phyloP scores from a whole-genome alignment of 2,797 vertebrate genomes.

The Knipowitschia caucasica region DNA sequence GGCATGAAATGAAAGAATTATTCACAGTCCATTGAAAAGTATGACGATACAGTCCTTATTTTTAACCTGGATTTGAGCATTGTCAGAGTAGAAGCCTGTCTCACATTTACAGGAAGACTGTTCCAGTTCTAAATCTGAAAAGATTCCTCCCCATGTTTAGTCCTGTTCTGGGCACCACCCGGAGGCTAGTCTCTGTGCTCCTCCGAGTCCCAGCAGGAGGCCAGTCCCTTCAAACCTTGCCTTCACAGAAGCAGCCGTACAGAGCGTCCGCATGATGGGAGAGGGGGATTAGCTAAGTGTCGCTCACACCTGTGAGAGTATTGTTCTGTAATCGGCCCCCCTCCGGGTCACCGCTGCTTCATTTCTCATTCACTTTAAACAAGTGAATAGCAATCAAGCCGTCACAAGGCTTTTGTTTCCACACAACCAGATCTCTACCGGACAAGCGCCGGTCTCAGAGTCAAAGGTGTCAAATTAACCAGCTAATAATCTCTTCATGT shows the following conservation, averaged over 20 bases:
- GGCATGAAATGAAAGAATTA: too few species aligned
- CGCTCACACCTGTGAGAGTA: conserved; percentile 66
- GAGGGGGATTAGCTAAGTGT: conserved; percentile 57
- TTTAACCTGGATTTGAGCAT: too few species aligned
- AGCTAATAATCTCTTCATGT: conserved; percentile 57
- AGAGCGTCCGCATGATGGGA: conserved; percentile 37
- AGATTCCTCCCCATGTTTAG: too few species aligned
- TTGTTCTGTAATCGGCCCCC: conserved; percentile 56
- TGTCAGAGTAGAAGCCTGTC: too few species aligned
- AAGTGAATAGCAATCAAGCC: conserved; percentile 21
- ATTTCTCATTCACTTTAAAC: conserved; percentile 54
- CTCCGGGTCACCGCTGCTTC: conserved; percentile 43
- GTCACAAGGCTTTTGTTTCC: conserved; percentile 8
- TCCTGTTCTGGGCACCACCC: too few species aligned
- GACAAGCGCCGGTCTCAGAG: conserved; percentile 36
- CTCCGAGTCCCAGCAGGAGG: too few species aligned
- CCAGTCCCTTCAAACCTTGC: too few species aligned
- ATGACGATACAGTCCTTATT: too few species aligned
- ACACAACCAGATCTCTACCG: conserved; percentile 20
- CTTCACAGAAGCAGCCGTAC: conserved; percentile 61
- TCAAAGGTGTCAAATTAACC: conserved; percentile 56
- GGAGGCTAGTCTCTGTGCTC: too few species aligned
- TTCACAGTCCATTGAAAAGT: too few species aligned
- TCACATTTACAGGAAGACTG: too few species aligned
- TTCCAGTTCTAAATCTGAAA: too few species aligned